phyloP scores from a whole-genome alignment of 2,888 invertebrate genomes.

The Orthosia cruda region DNA sequence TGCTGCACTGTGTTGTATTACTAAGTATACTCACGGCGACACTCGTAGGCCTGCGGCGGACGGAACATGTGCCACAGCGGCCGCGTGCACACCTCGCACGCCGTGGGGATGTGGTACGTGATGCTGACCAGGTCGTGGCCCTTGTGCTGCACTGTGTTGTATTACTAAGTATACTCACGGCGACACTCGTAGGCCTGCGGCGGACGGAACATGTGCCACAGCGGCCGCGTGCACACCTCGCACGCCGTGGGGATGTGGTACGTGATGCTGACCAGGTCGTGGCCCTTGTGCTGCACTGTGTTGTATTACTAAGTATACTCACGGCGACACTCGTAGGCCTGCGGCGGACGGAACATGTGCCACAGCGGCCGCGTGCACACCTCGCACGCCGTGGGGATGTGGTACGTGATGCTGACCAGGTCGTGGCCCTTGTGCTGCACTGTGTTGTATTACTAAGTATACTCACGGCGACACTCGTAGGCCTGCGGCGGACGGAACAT shows the following conservation, averaged over 20 bases:
- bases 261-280: constrained; percentile 98
- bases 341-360: constrained; percentile 99
- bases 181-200: constrained; percentile 99
- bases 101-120: constrained; percentile 99
- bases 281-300: constrained; percentile 96
- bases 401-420: constrained; percentile 98
- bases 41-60: constrained; percentile 99
- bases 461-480: constrained; percentile 98
- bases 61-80: constrained; percentile 99
- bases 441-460: constrained; percentile 90
- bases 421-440: constrained; percentile 98
- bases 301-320: constrained; percentile 90
- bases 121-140: constrained; percentile 99
- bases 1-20: constrained; percentile 94
- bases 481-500: constrained; percentile 99
- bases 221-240: constrained; percentile 99
- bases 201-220: constrained; percentile 99
- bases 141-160: constrained; percentile 95
- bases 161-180: constrained; percentile 93
- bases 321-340: constrained; percentile 99
- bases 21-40: constrained; percentile 95
- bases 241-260: constrained; percentile 99
- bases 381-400: constrained; percentile 99
- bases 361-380: constrained; percentile 99
- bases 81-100: constrained; percentile 99